phyloP scores from a whole-genome alignment of 2,113 vertebrate species.

The Onychostruthus taczanowskii region DNA sequence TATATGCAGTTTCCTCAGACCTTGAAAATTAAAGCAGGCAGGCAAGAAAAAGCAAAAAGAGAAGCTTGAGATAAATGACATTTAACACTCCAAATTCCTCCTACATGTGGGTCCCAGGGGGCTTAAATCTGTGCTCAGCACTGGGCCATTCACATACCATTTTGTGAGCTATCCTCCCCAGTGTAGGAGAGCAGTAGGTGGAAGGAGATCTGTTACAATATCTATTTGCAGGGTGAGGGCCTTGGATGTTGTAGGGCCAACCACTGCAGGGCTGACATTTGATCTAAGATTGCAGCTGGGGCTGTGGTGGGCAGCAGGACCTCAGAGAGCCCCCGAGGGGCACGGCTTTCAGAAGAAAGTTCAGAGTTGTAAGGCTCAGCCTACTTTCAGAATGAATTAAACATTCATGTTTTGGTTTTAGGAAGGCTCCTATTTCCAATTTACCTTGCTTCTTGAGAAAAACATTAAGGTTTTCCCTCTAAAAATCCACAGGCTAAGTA shows the following conservation, averaged over 20 bases:
- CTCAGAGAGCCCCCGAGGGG: neutral
- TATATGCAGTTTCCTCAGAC: neutral
- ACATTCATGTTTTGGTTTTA: neutral
- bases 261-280: neutral
- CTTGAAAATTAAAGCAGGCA: neutral
- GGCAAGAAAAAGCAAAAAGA: neutral
- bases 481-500: neutral
- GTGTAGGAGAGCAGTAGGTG: neutral
- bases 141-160: neutral
- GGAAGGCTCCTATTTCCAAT: neutral
- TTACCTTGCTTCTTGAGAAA: neutral
- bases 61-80: neutral
- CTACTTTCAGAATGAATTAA: neutral
- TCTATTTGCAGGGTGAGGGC: neutral
- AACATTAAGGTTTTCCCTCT: neutral
- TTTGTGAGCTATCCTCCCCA: neutral
- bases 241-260: neutral
- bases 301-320: neutral
- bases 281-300: neutral
- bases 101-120: accelerated
- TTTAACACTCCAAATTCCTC: neutral
- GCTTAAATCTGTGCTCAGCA: neutral
- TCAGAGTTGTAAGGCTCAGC: neutral
- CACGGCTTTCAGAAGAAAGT: neutral
- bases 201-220: neutral